Percentiles rank a stretch among this genome's conserved stretches.
Conservation (phyloP, 2,888 invertebrate species). For the Aspidiotus rigidus region DNA sequence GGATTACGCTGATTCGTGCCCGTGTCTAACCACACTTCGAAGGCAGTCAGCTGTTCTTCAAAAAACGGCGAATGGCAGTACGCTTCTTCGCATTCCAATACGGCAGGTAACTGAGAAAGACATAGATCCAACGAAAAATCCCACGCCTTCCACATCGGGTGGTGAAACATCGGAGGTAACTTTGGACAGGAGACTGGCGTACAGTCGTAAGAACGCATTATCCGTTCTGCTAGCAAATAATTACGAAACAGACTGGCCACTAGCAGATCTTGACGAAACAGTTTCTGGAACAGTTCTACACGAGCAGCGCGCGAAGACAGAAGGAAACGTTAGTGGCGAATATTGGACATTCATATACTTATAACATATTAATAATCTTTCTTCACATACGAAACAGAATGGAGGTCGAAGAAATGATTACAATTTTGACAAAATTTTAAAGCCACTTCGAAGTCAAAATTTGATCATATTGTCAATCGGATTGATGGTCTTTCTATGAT, state of each 20-base stretch:
- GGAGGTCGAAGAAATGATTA: too few species aligned
- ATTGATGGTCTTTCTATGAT: too few species aligned
- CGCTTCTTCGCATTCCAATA: constrained; percentile 50
- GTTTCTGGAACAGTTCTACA: constrained; percentile 82
- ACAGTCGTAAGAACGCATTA: constrained; percentile 93
- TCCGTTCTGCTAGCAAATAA: constrained; percentile 90
- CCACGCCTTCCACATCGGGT: constrained; percentile 91
- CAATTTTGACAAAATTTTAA: too few species aligned
- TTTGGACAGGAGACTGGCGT: constrained; percentile 88
- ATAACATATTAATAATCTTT: not conserved
- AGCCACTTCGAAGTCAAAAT: too few species aligned
- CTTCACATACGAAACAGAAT: not conserved
- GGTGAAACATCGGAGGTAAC: constrained; percentile 80
- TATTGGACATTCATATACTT: not conserved
- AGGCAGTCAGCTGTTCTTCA: constrained; percentile 94
- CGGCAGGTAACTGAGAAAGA: constrained; percentile 75
- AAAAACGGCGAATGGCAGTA: constrained; percentile 76
- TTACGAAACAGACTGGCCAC: constrained; percentile 98
- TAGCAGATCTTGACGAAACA: constrained; percentile 93
- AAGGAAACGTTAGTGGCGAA: not conserved
- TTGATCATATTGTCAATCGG: too few species aligned
- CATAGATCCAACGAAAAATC: constrained; percentile 92
- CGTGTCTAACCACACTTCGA: constrained; percentile 85
- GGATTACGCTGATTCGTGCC: constrained; percentile 70
- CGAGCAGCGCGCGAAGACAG: constrained; percentile 36